phyloP scores from a whole-genome alignment of 2,113 vertebrate species.

The Antechinus stuartii region DNA sequence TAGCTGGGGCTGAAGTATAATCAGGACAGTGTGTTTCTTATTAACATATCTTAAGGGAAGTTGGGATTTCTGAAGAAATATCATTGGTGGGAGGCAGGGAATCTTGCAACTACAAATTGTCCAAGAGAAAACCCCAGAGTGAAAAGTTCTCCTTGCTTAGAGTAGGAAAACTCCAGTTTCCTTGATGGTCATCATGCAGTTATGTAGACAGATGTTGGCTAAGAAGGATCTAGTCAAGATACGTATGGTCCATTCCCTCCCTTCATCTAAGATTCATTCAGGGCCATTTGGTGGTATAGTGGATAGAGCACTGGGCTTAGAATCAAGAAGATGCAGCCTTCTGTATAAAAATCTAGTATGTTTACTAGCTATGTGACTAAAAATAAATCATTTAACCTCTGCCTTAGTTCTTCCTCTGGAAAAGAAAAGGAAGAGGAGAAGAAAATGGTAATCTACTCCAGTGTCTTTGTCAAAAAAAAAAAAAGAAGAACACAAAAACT shows the following conservation, averaged over 20 bases:
- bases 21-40: background rate
- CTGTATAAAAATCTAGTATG: too few relatives aligned
- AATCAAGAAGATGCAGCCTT: background rate
- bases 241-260: background rate
- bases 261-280: conserved; percentile 35
- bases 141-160: conserved; percentile 22
- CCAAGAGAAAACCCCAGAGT: background rate
- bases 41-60: background rate
- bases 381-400: background rate
- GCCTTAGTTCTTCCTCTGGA: background rate
- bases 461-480: background rate
- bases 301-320: background rate
- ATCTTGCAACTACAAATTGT: background rate
- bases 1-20: background rate
- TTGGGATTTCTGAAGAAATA: conserved; percentile 27
- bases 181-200: conserved; percentile 19
- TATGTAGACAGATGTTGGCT: conserved; percentile 30
- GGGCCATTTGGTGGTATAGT: background rate
- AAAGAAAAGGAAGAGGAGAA: background rate
- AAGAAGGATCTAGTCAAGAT: conserved; percentile 58
- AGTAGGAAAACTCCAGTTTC: conserved; percentile 31
- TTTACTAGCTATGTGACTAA: background rate
- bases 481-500: too few relatives aligned
- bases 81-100: background rate
- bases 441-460: background rate